Percentiles rank a stretch among this genome's conserved stretches.
Evolutionary conservation across 64 coral and sea anemone species (phyloP).

Genomic region (Stichodactyla helianthus): DNA sequence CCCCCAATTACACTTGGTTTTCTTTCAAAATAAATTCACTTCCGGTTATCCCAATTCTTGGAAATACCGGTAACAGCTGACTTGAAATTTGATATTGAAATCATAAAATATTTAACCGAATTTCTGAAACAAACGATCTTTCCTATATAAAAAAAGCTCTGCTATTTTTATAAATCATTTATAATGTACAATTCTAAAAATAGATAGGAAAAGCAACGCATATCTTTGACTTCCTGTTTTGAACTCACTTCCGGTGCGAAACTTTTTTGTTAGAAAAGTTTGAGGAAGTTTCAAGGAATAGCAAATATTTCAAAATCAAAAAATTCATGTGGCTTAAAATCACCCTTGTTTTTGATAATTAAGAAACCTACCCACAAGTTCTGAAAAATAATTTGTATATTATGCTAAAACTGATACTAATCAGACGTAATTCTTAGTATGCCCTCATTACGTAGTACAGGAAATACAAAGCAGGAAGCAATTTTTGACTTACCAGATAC

Average conservation of each 20-base stretch:
- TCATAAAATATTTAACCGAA: background rate
- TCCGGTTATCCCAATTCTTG: constrained; percentile 1
- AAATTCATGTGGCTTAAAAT: background rate
- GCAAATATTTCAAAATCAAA: background rate
- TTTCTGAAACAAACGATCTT: background rate
- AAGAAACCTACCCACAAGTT: background rate
- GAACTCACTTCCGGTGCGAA: background rate
- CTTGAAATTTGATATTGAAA: background rate
- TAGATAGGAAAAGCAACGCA: background rate
- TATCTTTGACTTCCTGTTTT: background rate
- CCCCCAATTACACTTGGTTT: background rate
- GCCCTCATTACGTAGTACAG: background rate
- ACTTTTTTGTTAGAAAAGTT: background rate
- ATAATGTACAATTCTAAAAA: constrained; percentile 3
- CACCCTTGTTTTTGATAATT: background rate
- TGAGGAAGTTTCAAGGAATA: background rate
- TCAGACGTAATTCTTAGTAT: background rate
- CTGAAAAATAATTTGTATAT: background rate
- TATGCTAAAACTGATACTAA: background rate
- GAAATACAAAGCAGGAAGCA: background rate
- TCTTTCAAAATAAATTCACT: background rate
- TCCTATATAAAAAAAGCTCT: background rate
- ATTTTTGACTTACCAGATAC: background rate
- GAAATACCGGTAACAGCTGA: background rate
- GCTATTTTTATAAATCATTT: background rate